Base-by-base conservation (phyloP, 2,888 invertebrate species). In the Sialis lutaria region DNA sequence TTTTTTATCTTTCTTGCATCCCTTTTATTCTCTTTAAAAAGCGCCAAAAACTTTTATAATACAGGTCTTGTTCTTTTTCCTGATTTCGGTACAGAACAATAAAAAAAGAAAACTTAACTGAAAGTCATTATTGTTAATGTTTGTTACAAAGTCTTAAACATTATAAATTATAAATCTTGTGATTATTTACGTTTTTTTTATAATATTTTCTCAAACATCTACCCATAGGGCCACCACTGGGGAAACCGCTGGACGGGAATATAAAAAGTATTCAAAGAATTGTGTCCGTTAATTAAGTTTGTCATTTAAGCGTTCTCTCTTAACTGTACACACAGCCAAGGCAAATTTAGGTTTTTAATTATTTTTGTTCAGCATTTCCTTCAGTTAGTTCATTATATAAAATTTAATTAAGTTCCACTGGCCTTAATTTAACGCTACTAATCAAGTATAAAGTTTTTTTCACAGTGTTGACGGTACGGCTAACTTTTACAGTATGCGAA, bases 341-440 rank as follows among this genome's bases (percentile, higher is more conserved):
- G 61, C 60, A 60, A 66, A 65, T 66, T 65, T 65, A 63, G 66
- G 65, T 67, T 65, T 66, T 67, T 67, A 67, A 67, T 67, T 67
- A 67, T 65, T 67, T 65, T 65, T 67, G 65, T 65, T 64, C 65
- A 63, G 64, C 65, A 64, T 66, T 65, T 67, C 65, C 65, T 40
- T 65, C 66, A 64, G 64, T 65, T 64, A 65, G 64, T 66, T 65
- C 67, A 65, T 67, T 67, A 67, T 67, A 66, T 66, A 62, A 67
- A 66, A 66, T 67, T 66, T 65, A 67, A 66, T 67, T 65, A 67
- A 66, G 67, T 65, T 64, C 64, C 63, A 63, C 60, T 62, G 61
- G 61, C 62, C 64, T 64, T 64, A 66, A 66, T 66, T 65, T 66
- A 66, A 65, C 66, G 66, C 65, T 65, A 65, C 66, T 66, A 66